Base-by-base conservation (phyloP, 2,797 vertebrate species). In the Pangasius sanitwongsei region DNA sequence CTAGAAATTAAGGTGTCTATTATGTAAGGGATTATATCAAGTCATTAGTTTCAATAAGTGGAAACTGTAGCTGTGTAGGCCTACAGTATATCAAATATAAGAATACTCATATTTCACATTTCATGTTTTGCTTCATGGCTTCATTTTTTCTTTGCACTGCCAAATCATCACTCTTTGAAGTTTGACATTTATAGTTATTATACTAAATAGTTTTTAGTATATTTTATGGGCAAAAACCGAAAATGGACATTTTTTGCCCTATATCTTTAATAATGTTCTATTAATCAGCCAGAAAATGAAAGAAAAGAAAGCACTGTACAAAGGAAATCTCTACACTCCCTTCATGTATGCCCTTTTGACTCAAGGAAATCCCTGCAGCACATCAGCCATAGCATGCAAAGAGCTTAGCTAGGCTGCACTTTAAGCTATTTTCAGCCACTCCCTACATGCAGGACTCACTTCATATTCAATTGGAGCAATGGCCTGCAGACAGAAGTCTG, bases 401-500 rank as follows among this genome's bases (percentile, higher is more conserved):
- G 48, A 59, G 78, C 65, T 77, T 70, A 57, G 88, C 37, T 80
- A 44, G 37, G 75, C 81, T 86, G 53, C 57, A 81, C 44, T 65
- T 69, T 65, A 83, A 82, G 74, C 78, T 90, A 82, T 87, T 83
- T 83, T 53, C 48, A 86, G 87, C 82, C 85, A 55, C 85, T 88
- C 89, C 69, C 88, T 87, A 23, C 78, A 88, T 86, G 44, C 63
- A 80, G 80, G 11, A 81, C 55, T 80, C 75, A 44, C 84, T 86
- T 50, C 70, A 25, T 67, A 89, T 91, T 91, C 83, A 89, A 88
- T 89, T 31, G 81, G 70, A 87, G 87, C 90, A 89, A 80, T 80
- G 57, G 75, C 81, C 82, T 90, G 83, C 90, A 89, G 92, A 87
- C 86, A 88, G 86, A 87, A 81, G 88, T 89, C 90, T 63, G 90